Conservation (phyloP, 2,113 vertebrate species). For the Chlamydotis undulata region DNA sequence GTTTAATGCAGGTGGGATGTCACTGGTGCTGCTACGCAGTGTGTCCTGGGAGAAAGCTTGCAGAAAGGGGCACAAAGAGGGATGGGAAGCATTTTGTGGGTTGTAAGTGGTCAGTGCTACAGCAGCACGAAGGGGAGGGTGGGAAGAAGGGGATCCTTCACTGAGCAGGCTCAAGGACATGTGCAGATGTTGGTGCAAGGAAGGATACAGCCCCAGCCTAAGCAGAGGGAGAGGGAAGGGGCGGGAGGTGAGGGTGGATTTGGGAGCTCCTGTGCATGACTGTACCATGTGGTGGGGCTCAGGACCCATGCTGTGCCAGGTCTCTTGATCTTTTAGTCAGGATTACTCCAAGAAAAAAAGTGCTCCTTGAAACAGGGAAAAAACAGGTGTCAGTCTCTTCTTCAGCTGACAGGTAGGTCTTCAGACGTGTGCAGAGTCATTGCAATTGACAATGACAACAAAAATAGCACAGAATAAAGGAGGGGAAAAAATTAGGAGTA, state of each 20-base stretch:
- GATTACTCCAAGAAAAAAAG: neutral
- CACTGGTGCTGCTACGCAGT: accelerated
- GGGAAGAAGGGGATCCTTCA: neutral
- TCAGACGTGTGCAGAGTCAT: neutral
- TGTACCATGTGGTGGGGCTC: accelerated
- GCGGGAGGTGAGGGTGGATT: neutral
- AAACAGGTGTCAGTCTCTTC: neutral
- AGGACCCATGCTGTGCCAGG: neutral
- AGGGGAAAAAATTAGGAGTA: neutral
- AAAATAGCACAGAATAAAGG: neutral
- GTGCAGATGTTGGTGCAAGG: neutral
- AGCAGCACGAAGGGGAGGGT: neutral
- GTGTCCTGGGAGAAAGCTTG: neutral
- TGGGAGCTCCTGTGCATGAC: neutral
- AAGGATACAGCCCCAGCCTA: neutral
- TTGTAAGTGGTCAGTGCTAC: neutral
- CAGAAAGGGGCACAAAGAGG: neutral
- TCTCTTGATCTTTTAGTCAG: neutral
- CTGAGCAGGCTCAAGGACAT: neutral
- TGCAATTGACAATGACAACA: neutral
- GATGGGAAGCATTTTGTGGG: neutral
- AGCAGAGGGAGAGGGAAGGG: neutral
- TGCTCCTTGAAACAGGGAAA: neutral
- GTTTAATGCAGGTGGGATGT: neutral
- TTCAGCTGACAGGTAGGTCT: neutral